A percentile compares a stretch with the other conserved stretches of the same genome.
Conservation (phyloP, 35 echinoderm and acorn worm genomes). For the Strongylocentrotus purpuratus region DNA sequence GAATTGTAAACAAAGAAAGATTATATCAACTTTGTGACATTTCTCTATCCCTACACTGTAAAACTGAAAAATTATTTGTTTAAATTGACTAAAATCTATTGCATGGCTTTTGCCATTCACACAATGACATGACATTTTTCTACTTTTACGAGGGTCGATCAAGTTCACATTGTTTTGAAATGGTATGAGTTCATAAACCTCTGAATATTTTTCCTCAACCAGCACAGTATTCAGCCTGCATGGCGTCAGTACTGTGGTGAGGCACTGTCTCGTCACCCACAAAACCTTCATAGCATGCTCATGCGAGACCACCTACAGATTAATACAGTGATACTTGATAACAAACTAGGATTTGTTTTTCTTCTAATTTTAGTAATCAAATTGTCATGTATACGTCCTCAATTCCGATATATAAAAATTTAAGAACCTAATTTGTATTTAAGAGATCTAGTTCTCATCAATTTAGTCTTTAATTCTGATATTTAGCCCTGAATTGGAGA, state of each 20-base stretch:
- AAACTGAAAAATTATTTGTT: too few species aligned
- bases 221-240: not conserved
- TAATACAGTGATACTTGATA: too few species aligned
- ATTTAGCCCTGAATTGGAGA: not conserved
- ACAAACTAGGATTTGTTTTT: too few species aligned
- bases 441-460: too few species aligned
- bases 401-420: too few species aligned
- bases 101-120: too few species aligned
- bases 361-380: not conserved
- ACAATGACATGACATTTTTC: too few species aligned
- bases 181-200: not conserved
- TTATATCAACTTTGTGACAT: too few species aligned
- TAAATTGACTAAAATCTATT: too few species aligned
- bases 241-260: not conserved
- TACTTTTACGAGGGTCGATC: not conserved
- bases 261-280: not conserved
- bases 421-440: too few species aligned
- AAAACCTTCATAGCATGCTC: not conserved
- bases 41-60: too few species aligned
- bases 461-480: not conserved
- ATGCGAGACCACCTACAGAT: not conserved
- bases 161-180: not conserved
- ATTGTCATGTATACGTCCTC: not conserved
- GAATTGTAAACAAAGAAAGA: too few species aligned
- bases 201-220: not conserved